phyloP scores from a whole-genome alignment of 2,797 vertebrate genomes.

The Melanotaenia pygmaea region DNA sequence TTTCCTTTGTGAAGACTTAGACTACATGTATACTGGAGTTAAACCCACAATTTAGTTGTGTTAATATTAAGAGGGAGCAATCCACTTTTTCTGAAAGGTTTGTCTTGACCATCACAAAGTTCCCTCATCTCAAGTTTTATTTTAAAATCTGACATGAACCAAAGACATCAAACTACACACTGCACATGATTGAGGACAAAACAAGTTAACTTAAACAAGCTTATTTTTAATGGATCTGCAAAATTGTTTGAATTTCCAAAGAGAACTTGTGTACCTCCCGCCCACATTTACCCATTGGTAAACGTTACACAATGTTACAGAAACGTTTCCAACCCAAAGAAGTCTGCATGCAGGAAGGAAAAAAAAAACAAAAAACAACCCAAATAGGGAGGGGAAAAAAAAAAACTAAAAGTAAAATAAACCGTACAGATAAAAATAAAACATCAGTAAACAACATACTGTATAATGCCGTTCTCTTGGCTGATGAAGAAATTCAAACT shows the following conservation, averaged over 20 bases:
- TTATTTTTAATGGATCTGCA: conserved; percentile 89
- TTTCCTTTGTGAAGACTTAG: background rate
- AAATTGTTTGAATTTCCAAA: conserved; percentile 88
- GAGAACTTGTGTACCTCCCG: conserved; percentile 80
- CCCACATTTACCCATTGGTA: conserved; percentile 80
- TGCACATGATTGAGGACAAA: conserved; percentile 66
- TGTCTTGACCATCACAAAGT: background rate
- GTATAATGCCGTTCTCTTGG: conserved; percentile 81
- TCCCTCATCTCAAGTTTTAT: background rate
- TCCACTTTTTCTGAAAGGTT: too few relatives aligned
- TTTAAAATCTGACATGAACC: background rate
- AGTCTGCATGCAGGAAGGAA: conserved; percentile 82
- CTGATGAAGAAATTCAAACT: conserved; percentile 83
- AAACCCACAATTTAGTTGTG: too few relatives aligned
- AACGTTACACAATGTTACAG: conserved; percentile 81
- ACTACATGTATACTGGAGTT: background rate
- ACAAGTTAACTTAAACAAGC: conserved; percentile 86
- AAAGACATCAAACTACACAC: conserved; percentile 28
- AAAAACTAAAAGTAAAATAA: conserved; percentile 58
- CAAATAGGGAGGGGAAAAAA: conserved; percentile 9
- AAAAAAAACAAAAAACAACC: conserved; percentile 36
- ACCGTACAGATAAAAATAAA: conserved; percentile 78
- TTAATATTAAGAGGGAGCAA: too few relatives aligned
- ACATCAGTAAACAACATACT: conserved; percentile 75
- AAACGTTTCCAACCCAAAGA: conserved; percentile 81